phyloP scores from a whole-genome alignment of 2,113 vertebrate species.

The Bufo bufo region DNA sequence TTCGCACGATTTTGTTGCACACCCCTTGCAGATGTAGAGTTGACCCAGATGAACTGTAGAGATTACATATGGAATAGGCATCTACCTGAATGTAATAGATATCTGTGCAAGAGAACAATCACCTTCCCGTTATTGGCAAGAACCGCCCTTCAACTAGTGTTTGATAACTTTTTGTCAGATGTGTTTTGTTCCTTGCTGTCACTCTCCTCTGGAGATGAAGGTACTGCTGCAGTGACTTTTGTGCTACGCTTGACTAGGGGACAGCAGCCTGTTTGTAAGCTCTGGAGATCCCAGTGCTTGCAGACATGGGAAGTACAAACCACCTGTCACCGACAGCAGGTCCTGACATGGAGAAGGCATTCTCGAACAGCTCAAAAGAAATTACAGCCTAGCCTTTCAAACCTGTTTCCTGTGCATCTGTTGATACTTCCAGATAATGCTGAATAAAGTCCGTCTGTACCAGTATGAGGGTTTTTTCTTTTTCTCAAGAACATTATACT shows the following conservation, averaged over 20 bases:
- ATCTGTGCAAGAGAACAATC: neutral
- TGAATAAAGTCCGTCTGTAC: neutral
- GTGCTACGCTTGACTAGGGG: neutral
- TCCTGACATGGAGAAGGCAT: slow-evolving; percentile 35
- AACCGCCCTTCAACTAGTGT: neutral
- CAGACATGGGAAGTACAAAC: neutral
- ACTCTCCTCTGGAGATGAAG: neutral
- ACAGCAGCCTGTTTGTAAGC: neutral
- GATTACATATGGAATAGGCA: neutral
- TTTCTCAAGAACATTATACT: neutral
- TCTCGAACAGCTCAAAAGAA: slow-evolving; percentile 47
- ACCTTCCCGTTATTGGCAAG: neutral
- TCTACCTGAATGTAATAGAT: neutral
- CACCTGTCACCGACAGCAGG: slow-evolving; percentile 42
- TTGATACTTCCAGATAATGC: slow-evolving; percentile 25
- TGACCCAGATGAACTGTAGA: neutral
- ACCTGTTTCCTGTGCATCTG: slow-evolving; percentile 40
- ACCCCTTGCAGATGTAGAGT: neutral
- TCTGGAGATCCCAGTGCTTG: rapidly evolving
- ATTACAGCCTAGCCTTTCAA: slow-evolving; percentile 57
- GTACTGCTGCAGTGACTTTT: neutral
- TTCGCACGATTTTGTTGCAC: neutral
- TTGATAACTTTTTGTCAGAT: neutral
- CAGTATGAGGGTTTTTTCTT: neutral
- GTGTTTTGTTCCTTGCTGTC: neutral